These are phyloP conservation scores for Ciconia nigra DNA, from an alignment of 2,797 vertebrate species.

Conservation along the genomic window DNA sequence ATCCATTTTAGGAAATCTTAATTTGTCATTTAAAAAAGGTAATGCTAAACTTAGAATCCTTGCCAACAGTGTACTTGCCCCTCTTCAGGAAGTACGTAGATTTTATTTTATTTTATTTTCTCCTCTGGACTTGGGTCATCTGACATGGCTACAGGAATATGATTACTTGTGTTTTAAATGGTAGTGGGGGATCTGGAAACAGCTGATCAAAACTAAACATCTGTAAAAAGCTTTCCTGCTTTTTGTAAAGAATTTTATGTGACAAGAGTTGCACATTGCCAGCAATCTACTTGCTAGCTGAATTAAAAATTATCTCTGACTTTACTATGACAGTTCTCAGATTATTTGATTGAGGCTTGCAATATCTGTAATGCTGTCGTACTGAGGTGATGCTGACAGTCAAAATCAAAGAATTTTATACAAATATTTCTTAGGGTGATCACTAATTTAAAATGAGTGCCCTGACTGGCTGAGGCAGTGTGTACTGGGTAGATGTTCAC, in stretches of 20 bases:
- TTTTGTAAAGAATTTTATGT: not conserved
- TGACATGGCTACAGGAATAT: not conserved
- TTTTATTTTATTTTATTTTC: not conserved
- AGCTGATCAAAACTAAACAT: not conserved
- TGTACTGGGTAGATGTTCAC: not conserved
- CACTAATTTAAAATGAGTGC: not conserved
- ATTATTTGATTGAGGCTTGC: not conserved
- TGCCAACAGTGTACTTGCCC: not conserved
- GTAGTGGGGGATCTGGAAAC: not conserved
- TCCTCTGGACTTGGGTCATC: not conserved
- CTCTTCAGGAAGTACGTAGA: not conserved
- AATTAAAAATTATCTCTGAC: not conserved
- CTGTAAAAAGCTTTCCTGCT: not conserved
- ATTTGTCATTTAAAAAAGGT: not conserved
- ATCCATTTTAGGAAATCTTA: not conserved
- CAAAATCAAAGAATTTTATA: not conserved
- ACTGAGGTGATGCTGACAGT: not conserved
- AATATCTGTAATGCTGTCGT: not conserved
- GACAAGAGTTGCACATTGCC: too few species aligned
- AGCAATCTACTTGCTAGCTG: not conserved
- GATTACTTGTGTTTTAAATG: not conserved
- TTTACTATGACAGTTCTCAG: not conserved
- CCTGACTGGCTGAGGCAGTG: rapidly evolving
- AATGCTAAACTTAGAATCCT: not conserved
- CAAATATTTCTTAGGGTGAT: not conserved